phyloP scores from a whole-genome alignment of 2,888 invertebrate genomes.

The Hydrotaea cyrtoneurina region DNA sequence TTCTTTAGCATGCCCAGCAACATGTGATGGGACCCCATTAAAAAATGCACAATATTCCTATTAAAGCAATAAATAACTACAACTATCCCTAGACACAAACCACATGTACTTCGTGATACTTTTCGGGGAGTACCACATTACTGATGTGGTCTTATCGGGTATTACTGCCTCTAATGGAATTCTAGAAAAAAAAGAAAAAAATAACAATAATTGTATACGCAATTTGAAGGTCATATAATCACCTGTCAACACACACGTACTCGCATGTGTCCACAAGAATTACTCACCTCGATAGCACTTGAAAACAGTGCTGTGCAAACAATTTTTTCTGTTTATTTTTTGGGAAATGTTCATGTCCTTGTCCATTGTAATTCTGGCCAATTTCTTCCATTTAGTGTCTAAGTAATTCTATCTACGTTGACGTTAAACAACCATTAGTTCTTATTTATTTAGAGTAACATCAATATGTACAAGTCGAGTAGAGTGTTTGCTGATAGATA shows the following conservation, averaged over 20 bases:
- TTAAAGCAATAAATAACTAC: too few species aligned
- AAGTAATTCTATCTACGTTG: conserved; percentile 17
- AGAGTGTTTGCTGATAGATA: not conserved
- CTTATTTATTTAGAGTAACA: conserved; percentile 30
- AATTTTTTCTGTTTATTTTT: too few species aligned
- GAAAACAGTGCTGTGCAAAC: not conserved
- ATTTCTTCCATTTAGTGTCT: conserved; percentile 20
- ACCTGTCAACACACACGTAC: conserved; percentile 3
- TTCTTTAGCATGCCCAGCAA: too few species aligned
- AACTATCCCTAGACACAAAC: too few species aligned
- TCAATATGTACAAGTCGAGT: conserved; percentile 23
- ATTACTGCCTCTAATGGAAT: not conserved
- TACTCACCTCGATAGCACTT: not conserved
- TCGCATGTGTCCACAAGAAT: not conserved
- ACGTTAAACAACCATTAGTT: conserved; percentile 40
- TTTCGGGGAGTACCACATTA: not conserved
- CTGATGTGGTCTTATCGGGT: not conserved
- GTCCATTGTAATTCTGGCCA: conserved; percentile 19
- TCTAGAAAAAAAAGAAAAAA: too few species aligned
- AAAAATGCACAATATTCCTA: too few species aligned
- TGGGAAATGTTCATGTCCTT: not conserved
- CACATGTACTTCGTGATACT: too few species aligned
- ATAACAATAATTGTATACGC: not conserved
- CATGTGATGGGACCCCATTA: too few species aligned
- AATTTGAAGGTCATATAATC: conserved; percentile 9